Conservation (phyloP, 2,888 invertebrate genomes). For the Hipparchia semele region DNA sequence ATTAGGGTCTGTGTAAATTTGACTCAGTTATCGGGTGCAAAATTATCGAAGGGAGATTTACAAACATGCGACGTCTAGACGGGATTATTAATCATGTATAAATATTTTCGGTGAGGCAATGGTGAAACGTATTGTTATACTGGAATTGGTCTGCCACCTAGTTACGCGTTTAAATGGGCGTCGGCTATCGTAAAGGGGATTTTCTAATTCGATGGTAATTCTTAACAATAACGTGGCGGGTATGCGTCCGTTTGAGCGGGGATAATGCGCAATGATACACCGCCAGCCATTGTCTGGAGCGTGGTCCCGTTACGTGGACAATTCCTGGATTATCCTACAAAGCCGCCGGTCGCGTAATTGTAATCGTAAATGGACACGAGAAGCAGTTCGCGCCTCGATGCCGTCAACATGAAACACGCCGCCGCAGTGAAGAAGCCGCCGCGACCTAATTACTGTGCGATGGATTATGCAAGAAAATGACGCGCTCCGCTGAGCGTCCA, state of each 20-base stretch:
- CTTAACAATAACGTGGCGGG: constrained; percentile 65
- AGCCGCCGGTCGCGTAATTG: constrained; percentile 60
- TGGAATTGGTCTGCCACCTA: constrained; percentile 73
- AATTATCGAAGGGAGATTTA: constrained; percentile 53
- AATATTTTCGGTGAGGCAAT: constrained; percentile 29
- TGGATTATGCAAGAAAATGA: constrained; percentile 70
- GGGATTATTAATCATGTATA: constrained; percentile 44
- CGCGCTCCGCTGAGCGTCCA: constrained; percentile 64
- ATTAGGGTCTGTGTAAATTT: constrained; percentile 72
- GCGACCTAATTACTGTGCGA: constrained; percentile 63
- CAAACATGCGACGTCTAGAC: constrained; percentile 55
- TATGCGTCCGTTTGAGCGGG: constrained; percentile 62
- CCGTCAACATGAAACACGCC: constrained; percentile 64
- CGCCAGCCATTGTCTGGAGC: constrained; percentile 61
- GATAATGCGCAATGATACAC: constrained; percentile 79
- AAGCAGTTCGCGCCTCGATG: constrained; percentile 77
- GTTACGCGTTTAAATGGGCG: constrained; percentile 70
- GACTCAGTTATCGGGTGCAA: constrained; percentile 66
- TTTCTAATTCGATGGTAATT: constrained; percentile 79
- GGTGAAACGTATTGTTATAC: constrained; percentile 45
- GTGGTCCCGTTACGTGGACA: constrained; percentile 72
- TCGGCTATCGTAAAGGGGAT: constrained; percentile 63
- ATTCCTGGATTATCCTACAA: constrained; percentile 76
- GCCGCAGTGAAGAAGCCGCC: constrained; percentile 63
- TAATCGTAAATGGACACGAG: constrained; percentile 64